Percentiles rank a stretch among this genome's conserved stretches.
Evolutionary conservation across 2,888 invertebrate species (phyloP).

Genomic region (Vesta saturnalis): DNA sequence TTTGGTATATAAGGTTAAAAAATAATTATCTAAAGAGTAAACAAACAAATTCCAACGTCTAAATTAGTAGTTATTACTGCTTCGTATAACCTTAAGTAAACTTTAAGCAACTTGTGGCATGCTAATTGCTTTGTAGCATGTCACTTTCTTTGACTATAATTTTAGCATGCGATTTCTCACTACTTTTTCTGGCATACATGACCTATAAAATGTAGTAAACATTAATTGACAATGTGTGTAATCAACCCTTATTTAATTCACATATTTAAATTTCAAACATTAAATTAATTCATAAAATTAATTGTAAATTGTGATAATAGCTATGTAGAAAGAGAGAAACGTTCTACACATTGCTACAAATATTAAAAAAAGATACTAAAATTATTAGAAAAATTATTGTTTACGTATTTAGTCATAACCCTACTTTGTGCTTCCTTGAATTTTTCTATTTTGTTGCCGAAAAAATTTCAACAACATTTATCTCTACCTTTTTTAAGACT

Average conservation of each 20-base stretch:
- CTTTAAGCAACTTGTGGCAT: conserved; percentile 9
- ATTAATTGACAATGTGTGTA: not conserved
- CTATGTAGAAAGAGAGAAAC: too few relatives aligned
- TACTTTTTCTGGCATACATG: not conserved
- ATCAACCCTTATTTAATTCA: not conserved
- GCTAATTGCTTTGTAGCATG: conserved; percentile 3
- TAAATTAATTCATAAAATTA: too few relatives aligned
- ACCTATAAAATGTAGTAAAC: conserved; percentile 3
- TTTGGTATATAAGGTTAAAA: not conserved
- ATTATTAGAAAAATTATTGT: too few relatives aligned
- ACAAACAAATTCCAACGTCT: not conserved
- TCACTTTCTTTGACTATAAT: not conserved
- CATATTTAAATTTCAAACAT: not conserved
- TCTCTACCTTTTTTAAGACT: too few relatives aligned
- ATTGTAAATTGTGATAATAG: too few relatives aligned
- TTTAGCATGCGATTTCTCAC: conserved; percentile 7
- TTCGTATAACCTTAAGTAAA: not conserved
- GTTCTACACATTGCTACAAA: too few relatives aligned
- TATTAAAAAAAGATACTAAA: too few relatives aligned
- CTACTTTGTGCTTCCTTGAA: too few relatives aligned
- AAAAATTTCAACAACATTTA: too few relatives aligned
- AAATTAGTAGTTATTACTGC: conserved; percentile 5
- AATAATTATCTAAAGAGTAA: not conserved
- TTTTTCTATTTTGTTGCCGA: too few relatives aligned
- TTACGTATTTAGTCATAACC: too few relatives aligned